These are phyloP conservation scores for Phallusia fumigata DNA, from an alignment of 23 tunicate species.

Conservation along the genomic window DNA sequence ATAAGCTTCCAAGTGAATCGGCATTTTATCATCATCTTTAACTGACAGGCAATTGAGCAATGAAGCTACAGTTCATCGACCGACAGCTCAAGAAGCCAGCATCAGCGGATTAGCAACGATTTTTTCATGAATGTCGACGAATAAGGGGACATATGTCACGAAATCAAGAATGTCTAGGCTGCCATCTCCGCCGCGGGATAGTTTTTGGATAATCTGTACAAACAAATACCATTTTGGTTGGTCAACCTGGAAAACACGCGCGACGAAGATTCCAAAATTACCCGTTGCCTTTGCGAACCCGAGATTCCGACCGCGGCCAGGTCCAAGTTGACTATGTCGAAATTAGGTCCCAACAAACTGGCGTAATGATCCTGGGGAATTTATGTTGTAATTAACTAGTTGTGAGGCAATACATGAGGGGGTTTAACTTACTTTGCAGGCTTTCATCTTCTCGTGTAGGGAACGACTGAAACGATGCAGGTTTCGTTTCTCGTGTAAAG, in stretches of 20 bases:
- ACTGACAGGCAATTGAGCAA: background rate
- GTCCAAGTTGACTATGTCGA: slow-evolving; percentile 51
- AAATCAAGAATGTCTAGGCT: slow-evolving; percentile 69
- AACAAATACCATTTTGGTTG: background rate
- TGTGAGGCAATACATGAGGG: background rate
- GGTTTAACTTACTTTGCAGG: slow-evolving; percentile 52
- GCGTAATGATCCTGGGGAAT: slow-evolving; percentile 64
- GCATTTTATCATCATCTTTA: background rate
- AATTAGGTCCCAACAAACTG: slow-evolving; percentile 45
- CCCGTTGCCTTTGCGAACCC: slow-evolving; percentile 41
- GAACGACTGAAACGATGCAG: slow-evolving; percentile 14
- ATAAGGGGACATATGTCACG: slow-evolving; percentile 79
- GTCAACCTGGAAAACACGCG: too few species aligned
- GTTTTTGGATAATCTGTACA: slow-evolving; percentile 53
- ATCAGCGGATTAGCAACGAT: slow-evolving; percentile 61
- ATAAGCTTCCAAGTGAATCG: too few species aligned
- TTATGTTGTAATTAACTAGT: background rate
- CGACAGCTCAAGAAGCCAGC: background rate
- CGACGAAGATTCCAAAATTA: background rate
- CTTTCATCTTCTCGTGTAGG: slow-evolving; percentile 43
- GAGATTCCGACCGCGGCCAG: slow-evolving; percentile 61
- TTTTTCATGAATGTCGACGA: slow-evolving; percentile 58
- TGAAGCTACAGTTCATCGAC: background rate
- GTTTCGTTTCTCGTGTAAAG: slow-evolving; percentile 42
- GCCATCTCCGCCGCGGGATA: slow-evolving; percentile 46